These are phyloP conservation scores for Chymomyza fuscimana DNA, from an alignment of 2,888 invertebrate genomes.

Conservation along the genomic window DNA sequence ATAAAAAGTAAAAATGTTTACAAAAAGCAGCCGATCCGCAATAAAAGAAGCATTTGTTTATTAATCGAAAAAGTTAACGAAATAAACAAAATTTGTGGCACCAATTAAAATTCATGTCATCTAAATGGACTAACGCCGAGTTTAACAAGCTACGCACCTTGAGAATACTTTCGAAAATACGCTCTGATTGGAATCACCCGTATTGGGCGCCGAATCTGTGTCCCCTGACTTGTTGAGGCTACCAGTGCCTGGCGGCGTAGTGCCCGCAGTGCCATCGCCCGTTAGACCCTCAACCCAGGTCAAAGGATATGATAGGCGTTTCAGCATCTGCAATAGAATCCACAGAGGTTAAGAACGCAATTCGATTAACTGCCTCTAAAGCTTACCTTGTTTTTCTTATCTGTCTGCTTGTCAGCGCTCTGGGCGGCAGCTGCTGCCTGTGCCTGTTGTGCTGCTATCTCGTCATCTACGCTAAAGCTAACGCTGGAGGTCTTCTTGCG, in stretches of 20 bases:
- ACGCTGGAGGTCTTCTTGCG: conserved; percentile 87
- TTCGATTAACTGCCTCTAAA: background rate
- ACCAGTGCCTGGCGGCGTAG: conserved; percentile 78
- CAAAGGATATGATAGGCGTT: conserved; percentile 93
- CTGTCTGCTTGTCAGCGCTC: conserved; percentile 74
- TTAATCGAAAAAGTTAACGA: conserved; percentile 48
- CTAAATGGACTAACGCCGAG: conserved; percentile 1
- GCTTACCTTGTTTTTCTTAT: conserved; percentile 87
- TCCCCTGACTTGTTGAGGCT: conserved; percentile 77
- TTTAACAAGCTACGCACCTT: conserved; percentile 82
- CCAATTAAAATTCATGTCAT: conserved; percentile 46
- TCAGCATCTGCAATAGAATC: conserved; percentile 87
- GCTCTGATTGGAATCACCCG: conserved; percentile 83
- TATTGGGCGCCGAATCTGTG: conserved; percentile 79
- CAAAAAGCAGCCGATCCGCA: conserved; percentile 73
- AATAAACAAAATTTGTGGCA: conserved; percentile 56
- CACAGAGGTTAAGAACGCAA: background rate
- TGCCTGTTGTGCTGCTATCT: conserved; percentile 52
- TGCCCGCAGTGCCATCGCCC: conserved; percentile 84
- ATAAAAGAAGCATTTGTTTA: conserved; percentile 62
- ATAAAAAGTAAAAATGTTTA: conserved; percentile 50
- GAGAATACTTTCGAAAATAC: conserved; percentile 95
- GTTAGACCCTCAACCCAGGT: conserved; percentile 95
- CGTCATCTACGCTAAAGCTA: conserved; percentile 85
- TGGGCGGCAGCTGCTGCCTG: conserved; percentile 49